A percentile compares a stretch with the other conserved stretches of the same genome.
phyloP scores from a whole-genome alignment of 1,140 invertebrate species.

The Teleopsis dalmanni region DNA sequence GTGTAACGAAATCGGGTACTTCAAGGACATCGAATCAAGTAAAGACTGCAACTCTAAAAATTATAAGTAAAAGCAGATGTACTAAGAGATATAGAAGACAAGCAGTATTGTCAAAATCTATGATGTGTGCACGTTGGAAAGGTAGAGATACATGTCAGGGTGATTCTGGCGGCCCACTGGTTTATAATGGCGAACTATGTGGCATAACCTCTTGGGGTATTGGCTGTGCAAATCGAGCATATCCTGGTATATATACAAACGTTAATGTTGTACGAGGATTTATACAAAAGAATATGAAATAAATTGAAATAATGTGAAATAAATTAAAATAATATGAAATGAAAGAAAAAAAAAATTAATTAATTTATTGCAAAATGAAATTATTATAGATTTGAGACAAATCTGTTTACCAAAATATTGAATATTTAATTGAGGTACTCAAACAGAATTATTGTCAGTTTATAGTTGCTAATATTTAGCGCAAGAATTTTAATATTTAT shows the following conservation, averaged over 20 bases:
- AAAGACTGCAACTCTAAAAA: constrained; percentile 22
- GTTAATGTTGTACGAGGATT: constrained; percentile 46
- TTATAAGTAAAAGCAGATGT: constrained; percentile 22
- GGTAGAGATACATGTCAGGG: constrained; percentile 50
- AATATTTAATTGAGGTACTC: neutral
- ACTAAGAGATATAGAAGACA: constrained; percentile 22
- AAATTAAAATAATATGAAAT: no score
- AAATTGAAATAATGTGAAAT: no score
- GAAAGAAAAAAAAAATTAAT: no score
- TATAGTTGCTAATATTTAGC: no score
- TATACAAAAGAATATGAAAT: constrained; percentile 28
- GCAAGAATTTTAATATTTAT: no score
- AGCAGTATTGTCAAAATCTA: constrained; percentile 26
- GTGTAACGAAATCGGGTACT: constrained; percentile 21
- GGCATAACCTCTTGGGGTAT: constrained; percentile 57
- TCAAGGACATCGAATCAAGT: constrained; percentile 24
- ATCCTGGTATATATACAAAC: constrained; percentile 72
- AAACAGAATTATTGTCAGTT: no score
- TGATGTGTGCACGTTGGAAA: constrained; percentile 31
- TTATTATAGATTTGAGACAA: no score
- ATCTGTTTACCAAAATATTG: neutral
- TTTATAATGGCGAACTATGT: constrained; percentile 46
- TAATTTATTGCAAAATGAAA: neutral
- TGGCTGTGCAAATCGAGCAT: constrained; percentile 56
- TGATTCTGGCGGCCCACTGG: constrained; percentile 60